Conservation (phyloP, 2,888 invertebrate species). For the Trachelus iudaicus region DNA sequence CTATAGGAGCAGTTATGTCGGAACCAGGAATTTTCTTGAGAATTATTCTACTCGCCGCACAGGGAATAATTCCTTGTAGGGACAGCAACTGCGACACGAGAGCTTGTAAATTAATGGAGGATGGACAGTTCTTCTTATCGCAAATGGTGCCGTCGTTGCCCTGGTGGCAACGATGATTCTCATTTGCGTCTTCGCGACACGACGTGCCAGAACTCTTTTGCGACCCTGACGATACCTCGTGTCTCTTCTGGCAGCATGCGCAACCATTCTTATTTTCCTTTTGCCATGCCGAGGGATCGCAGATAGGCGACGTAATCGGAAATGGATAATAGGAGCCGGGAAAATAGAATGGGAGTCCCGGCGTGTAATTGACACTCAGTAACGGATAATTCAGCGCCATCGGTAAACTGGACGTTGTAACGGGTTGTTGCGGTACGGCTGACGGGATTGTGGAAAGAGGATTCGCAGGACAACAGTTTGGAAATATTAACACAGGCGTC, state of each 20-base stretch:
- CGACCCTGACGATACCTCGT: neutral
- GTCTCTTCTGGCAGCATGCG: conserved; percentile 1
- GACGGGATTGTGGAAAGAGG: neutral
- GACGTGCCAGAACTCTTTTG: neutral
- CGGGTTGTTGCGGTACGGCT: neutral
- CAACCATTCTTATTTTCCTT: conserved; percentile 1
- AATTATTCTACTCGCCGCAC: conserved; percentile 52
- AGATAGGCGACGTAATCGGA: conserved; percentile 42
- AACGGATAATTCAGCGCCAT: neutral
- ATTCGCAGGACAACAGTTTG: conserved; percentile 27
- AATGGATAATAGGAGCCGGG: conserved; percentile 45
- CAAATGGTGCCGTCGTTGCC: conserved; percentile 46
- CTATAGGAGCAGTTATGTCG: conserved; percentile 46
- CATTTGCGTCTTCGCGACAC: conserved; percentile 17
- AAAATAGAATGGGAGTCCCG: conserved; percentile 23
- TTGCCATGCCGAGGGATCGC: conserved; percentile 26
- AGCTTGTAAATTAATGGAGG: conserved; percentile 54
- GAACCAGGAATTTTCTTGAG: conserved; percentile 53
- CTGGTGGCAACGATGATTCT: conserved; percentile 37
- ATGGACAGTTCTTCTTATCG: conserved; percentile 50
- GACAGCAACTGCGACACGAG: conserved; percentile 55
- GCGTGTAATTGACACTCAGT: neutral
- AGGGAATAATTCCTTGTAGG: conserved; percentile 54
- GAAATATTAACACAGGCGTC: conserved; percentile 54
- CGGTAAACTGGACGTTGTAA: neutral